These are phyloP conservation scores for Apamea monoglypha DNA, from an alignment of 2,888 invertebrate species.

Conservation along the genomic window DNA sequence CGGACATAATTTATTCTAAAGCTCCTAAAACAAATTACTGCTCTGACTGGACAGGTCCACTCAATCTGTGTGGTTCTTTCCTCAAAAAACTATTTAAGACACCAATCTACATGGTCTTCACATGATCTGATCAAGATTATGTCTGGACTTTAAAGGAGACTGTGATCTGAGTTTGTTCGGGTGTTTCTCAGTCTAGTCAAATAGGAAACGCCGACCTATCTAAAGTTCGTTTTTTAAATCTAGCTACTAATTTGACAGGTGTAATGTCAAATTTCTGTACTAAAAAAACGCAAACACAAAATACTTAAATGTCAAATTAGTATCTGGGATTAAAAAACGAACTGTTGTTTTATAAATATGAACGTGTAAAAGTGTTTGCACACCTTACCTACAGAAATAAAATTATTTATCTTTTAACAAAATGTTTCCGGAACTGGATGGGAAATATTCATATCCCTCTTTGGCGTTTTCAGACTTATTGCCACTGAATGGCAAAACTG, in stretches of 20 bases:
- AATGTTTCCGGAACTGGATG: background rate
- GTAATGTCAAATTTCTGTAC: too few relatives aligned
- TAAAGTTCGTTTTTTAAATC: too few relatives aligned
- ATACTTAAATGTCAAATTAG: too few relatives aligned
- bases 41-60: background rate
- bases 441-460: background rate
- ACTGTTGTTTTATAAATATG: background rate
- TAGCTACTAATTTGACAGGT: too few relatives aligned
- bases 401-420: background rate
- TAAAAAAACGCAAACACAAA: too few relatives aligned
- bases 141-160: background rate
- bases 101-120: background rate
- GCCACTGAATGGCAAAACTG: constrained; percentile 1
- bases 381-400: background rate
- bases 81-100: background rate
- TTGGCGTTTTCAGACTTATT: constrained; percentile 9
- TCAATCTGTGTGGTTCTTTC: background rate
- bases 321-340: too few relatives aligned
- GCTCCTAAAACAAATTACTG: background rate
- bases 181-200: background rate
- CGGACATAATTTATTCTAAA: background rate
- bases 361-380: background rate
- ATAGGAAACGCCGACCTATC: background rate
- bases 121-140: background rate
- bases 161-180: background rate